Conservation (phyloP, 1,140 invertebrate species). For the Aphidius ervi region DNA sequence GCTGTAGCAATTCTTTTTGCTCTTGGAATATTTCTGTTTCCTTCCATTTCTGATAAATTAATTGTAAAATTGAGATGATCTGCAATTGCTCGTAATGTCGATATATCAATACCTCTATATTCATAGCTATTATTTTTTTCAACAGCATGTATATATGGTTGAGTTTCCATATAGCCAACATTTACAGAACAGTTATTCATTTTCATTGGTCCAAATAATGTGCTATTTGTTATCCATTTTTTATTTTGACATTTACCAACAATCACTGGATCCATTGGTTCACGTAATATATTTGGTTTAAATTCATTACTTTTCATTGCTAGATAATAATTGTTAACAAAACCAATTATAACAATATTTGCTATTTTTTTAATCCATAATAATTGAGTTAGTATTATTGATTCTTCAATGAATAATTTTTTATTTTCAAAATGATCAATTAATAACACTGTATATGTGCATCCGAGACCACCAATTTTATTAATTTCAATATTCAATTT, state of each 20-base stretch:
- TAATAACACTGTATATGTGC: constrained; percentile 29
- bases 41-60: background rate
- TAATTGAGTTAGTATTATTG: constrained; percentile 12
- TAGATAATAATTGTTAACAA: constrained; percentile 21
- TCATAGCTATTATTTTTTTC: too few relatives aligned
- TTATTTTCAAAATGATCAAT: constrained; percentile 22
- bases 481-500: constrained; percentile 11
- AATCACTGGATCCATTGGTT: constrained; percentile 23
- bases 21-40: constrained; percentile 1
- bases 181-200: constrained; percentile 27
- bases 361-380: constrained; percentile 31
- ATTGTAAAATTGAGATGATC: constrained; percentile 10
- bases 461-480: constrained; percentile 31
- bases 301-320: constrained; percentile 32
- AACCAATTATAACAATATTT: constrained; percentile 31
- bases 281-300: constrained; percentile 15
- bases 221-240: constrained; percentile 6
- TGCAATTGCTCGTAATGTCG: constrained; percentile 6
- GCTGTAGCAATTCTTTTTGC: constrained; percentile 7
- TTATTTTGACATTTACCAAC: constrained; percentile 28
- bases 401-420: constrained; percentile 27
- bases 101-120: constrained; percentile 20
- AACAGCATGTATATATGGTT: constrained; percentile 27
- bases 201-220: constrained; percentile 10
- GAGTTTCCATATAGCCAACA: constrained; percentile 29